Conservation (phyloP, 2,888 invertebrate species). For the Fissipunctia ypsillon region DNA sequence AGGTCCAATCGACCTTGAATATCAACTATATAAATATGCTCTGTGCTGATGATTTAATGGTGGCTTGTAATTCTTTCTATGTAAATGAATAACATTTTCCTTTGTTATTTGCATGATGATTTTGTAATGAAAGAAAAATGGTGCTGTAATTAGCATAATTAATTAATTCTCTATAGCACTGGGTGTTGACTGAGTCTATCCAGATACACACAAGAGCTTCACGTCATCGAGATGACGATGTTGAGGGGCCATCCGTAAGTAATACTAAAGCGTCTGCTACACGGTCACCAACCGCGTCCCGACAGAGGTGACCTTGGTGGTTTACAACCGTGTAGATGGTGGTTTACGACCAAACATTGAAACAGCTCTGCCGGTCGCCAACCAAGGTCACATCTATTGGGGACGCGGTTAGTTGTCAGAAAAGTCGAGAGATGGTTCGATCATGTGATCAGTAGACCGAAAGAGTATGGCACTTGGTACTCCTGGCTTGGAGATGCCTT, state of each 20-base stretch:
- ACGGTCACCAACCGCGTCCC: no score
- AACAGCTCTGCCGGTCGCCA: no score
- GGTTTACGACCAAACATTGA: no score
- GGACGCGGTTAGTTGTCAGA: neutral
- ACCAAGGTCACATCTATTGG: no score
- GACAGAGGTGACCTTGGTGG: no score
- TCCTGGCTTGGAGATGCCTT: neutral
- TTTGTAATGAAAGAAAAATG: slow-evolving; percentile 17
- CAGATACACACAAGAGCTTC: neutral
- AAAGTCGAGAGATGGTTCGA: neutral
- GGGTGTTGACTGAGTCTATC: no score
- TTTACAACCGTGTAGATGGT: no score
- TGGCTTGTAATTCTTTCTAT: slow-evolving; percentile 16
- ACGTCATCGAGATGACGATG: neutral
- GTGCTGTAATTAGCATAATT: neutral
- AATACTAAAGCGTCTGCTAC: no score
- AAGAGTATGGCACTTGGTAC: neutral
- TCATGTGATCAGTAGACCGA: neutral
- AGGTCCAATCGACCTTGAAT: slow-evolving; percentile 58
- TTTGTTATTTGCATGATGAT: slow-evolving; percentile 11
- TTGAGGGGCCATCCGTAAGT: neutral
- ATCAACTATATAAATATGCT: slow-evolving; percentile 22
- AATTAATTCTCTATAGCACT: neutral
- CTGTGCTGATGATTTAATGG: slow-evolving; percentile 34
- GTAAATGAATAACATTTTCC: slow-evolving; percentile 43